Conservation (phyloP, 2,113 vertebrate species). For the Oenanthe oenanthe region DNA sequence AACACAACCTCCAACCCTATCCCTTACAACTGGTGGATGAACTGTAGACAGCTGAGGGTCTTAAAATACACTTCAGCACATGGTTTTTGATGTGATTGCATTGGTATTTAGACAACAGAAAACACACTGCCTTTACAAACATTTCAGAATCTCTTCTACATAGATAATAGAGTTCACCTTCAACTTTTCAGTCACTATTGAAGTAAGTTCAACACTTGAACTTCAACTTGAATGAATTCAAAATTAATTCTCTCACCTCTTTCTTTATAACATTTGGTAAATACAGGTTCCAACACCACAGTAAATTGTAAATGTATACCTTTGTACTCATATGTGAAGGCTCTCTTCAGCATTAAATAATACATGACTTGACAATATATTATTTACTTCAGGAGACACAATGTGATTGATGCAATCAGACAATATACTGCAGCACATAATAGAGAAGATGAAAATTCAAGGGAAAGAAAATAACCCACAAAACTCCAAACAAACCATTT, state of each 20-base stretch:
- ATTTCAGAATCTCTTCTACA: background rate
- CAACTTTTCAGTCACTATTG: background rate
- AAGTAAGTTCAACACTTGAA: background rate
- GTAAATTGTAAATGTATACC: background rate
- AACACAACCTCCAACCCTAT: background rate
- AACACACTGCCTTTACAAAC: background rate
- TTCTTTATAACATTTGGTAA: background rate
- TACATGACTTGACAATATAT: constrained; percentile 1
- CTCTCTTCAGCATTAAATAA: constrained; percentile 30
- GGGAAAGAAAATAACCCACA: background rate
- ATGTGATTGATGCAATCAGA: constrained; percentile 6
- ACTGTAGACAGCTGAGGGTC: background rate
- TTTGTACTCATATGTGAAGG: background rate
- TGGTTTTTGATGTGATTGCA: background rate
- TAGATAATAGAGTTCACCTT: background rate
- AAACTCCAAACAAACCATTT: background rate
- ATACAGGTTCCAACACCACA: background rate
- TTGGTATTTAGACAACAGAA: background rate
- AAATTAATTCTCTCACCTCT: background rate
- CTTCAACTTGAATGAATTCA: background rate
- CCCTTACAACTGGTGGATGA: background rate
- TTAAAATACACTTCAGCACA: background rate
- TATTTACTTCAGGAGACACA: constrained; percentile 24
- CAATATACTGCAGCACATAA: background rate
- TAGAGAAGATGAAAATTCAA: background rate